Evolutionary conservation across 2,113 vertebrate genomes (phyloP), one percentile per base, ranked within the genome.

Genomic region (Hepsetus odoe): DNA sequence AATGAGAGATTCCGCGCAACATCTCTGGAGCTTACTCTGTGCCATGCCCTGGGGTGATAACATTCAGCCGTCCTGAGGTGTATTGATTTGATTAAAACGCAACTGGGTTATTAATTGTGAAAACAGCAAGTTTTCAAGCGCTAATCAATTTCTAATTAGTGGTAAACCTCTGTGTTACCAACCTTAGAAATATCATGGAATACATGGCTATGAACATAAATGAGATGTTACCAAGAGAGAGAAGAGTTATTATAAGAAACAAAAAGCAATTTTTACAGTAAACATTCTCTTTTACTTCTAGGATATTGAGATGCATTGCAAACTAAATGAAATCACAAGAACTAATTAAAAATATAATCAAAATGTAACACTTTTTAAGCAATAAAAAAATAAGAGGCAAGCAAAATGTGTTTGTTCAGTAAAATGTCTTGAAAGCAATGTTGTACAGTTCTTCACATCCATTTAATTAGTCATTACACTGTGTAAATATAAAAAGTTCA

Each of bases 61-160:
- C 78, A 71, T 76, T 58, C 18, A 79, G 30, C 46, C 79, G 72
- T 84, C 80, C 62, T 40, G n/a, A 81, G 73, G 83, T 68, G 24
- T 76, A 84, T 84, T 76, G 83, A 82, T 66, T 59, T 82, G 72
- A 76, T 84, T 84, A 79, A 81, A 76, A 84, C 79, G 59, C 76
- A 70, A 49, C 59, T 35, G 61, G 35, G 76, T 74, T 82, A 81
- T 82, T 82, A 82, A 84, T 74, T 84, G 80, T 82, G 44, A 68
- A 72, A 79, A 55, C 77, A 70, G 53, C 42, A 59, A 61, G 75
- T 79, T 76, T 55, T 72, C 59, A 40, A 77, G 53, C 62, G 72
- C 7, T 42, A 81, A 78, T 84, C 83, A 71, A 61, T 76, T 75
- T 70, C 49, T 84, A 75, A 84, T 79, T 84, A 72, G 64, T 59